Base-by-base conservation (phyloP, 2,797 vertebrate genomes). In the Phaenicophaeus curvirostris region DNA sequence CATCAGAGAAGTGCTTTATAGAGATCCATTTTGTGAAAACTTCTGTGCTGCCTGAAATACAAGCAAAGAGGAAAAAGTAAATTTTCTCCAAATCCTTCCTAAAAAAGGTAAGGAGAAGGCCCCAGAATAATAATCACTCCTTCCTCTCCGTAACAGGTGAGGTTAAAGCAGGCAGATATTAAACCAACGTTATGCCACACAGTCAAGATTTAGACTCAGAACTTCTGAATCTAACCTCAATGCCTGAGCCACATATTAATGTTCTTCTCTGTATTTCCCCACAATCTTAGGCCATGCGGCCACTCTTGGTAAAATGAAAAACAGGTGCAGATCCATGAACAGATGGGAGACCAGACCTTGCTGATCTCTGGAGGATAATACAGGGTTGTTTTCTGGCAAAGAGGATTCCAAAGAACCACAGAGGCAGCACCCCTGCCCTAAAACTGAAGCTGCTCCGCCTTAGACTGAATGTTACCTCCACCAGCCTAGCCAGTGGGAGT, bases 261-360 rank as follows among this genome's bases (percentile, higher is more conserved):
- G 88, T 62, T 85, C 85, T 88, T 58, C 50, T 86, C 67, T 71
- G 13, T 82, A 42, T 76, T 87, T 35, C 84, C 44, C 18, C 30
- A 30, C 46, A 81, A 12, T 66, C 69, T 89, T 65, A 61, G 50
- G 68, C 90, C 89, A 80, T 63, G 84, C 55, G 62, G 76, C 73
- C 31, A 63, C 82, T 79, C 58, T 35, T 94, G 95, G 85, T 94
- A 66, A 95, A 94, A 95, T 93, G 87, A 96, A 86, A 95, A 95
- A 96, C 95, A 95, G 94, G 94, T 96, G 95, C 87, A 94, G 92
- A 89, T 73, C 83, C 67, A 82, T 11, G 67, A 93, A 92, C 92
- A 95, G 94, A 95, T 96, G 94, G 94, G 91, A 94, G 93, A 83
- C 74, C 84, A 95, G 94, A 80, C 92, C 93, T 85, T 59, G 59